Conservation (phyloP, 2,797 vertebrate species). For the Acipenser ruthenus region DNA sequence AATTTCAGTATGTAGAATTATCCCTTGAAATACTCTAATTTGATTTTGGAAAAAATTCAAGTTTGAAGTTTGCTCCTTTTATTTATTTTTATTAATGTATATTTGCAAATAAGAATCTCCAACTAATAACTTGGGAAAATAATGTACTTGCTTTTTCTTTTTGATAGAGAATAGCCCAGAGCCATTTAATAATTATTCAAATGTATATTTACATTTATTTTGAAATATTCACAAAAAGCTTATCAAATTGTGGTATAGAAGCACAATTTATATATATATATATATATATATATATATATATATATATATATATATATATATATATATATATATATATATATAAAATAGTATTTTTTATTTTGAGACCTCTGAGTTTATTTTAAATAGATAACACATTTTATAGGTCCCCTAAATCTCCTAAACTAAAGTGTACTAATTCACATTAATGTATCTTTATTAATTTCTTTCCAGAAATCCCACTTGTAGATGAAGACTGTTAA, state of each 20-base stretch:
- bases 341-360: not conserved
- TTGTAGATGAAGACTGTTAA: conserved; percentile 69
- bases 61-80: no score
- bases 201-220: no score
- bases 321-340: not conserved
- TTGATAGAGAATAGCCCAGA: no score
- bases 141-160: no score
- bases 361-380: not conserved
- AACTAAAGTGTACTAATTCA: not conserved
- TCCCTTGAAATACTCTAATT: no score
- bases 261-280: not conserved
- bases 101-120: no score
- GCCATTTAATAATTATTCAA: no score
- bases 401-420: not conserved
- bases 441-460: conserved; percentile 22
- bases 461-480: conserved; percentile 64
- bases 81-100: no score
- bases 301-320: not conserved
- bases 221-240: no score
- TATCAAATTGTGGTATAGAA: not conserved
- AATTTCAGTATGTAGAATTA: no score
- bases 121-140: no score
- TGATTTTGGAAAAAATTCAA: no score
- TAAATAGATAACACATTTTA: not conserved
- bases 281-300: not conserved